Conservation (phyloP, 2,113 vertebrate genomes). For the Ibidorhyncha struthersii region DNA sequence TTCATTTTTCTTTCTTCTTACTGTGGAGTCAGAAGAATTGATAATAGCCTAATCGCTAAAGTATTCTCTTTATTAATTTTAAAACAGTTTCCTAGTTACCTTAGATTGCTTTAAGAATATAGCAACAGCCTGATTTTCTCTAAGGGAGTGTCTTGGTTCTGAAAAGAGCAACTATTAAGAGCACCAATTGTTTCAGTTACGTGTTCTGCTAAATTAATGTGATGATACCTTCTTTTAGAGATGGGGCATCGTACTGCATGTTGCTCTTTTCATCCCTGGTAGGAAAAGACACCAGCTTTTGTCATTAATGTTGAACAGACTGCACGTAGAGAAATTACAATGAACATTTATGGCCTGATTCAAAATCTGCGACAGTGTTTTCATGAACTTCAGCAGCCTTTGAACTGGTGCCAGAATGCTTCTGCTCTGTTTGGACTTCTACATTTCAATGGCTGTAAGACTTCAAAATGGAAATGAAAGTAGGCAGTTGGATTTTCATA, state of each 20-base stretch:
- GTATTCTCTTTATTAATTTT: not conserved
- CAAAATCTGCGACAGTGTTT: slow-evolving; percentile 46
- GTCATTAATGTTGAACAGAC: slow-evolving; percentile 17
- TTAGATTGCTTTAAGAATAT: not conserved
- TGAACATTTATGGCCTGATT: slow-evolving; percentile 46
- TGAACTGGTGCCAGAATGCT: slow-evolving; percentile 36
- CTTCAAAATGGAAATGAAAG: slow-evolving; percentile 32
- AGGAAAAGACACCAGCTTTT: not conserved
- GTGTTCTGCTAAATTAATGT: not conserved
- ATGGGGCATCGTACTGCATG: not conserved
- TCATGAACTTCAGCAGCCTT: slow-evolving; percentile 48
- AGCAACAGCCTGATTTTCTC: not conserved
- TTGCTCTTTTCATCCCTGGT: not conserved
- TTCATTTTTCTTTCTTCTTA: not conserved
- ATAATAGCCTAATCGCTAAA: not conserved
- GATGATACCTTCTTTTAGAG: not conserved
- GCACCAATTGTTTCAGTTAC: not conserved
- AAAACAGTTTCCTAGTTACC: not conserved
- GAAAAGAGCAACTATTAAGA: not conserved
- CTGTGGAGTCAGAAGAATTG: not conserved
- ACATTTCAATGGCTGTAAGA: slow-evolving; percentile 1
- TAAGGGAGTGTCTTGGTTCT: not conserved
- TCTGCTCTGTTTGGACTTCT: slow-evolving; percentile 46
- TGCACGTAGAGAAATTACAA: not conserved
- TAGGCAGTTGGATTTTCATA: slow-evolving; percentile 73